Evolutionary conservation across 2,797 vertebrate genomes (phyloP).

Genomic region (Rhyacichthys aspro): DNA sequence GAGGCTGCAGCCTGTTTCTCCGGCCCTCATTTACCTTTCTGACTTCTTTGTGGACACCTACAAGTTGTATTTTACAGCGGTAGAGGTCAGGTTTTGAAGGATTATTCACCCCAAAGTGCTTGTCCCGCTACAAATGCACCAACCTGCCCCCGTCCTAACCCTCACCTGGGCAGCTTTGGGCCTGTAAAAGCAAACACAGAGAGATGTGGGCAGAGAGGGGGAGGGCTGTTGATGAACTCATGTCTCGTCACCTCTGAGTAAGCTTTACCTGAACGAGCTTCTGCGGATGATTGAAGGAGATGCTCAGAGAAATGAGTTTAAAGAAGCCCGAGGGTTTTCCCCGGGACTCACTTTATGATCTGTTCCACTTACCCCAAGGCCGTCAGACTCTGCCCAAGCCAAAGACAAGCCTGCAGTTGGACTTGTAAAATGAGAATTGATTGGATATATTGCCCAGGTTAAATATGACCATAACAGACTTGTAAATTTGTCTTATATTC

Average conservation of each 20-base stretch:
- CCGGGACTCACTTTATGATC: constrained; percentile 64
- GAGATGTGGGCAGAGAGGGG: constrained; percentile 23
- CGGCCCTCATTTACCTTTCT: constrained; percentile 69
- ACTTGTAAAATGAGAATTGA: too few species aligned
- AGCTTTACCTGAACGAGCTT: constrained; percentile 46
- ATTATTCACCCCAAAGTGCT: constrained; percentile 73
- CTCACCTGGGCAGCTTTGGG: constrained; percentile 66
- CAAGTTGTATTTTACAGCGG: constrained; percentile 70
- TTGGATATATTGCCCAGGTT: not conserved
- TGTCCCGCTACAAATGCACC: constrained; percentile 63
- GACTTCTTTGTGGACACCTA: constrained; percentile 61
- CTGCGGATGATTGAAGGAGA: constrained; percentile 56
- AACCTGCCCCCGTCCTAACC: constrained; percentile 74
- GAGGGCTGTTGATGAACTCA: constrained; percentile 65
- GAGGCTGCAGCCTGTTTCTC: constrained; percentile 34
- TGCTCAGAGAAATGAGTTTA: constrained; percentile 44
- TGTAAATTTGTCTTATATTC: not conserved
- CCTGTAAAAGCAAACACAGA: constrained; percentile 69
- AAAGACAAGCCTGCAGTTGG: constrained; percentile 17
- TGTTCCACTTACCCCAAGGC: constrained; percentile 60
- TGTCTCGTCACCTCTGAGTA: constrained; percentile 68
- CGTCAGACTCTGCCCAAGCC: constrained; percentile 43
- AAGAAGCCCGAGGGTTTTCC: constrained; percentile 57
- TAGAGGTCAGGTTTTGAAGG: constrained; percentile 69
- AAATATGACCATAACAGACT: not conserved